Conservation (phyloP, 2,113 vertebrate species). For the Coptodon rendalli region DNA sequence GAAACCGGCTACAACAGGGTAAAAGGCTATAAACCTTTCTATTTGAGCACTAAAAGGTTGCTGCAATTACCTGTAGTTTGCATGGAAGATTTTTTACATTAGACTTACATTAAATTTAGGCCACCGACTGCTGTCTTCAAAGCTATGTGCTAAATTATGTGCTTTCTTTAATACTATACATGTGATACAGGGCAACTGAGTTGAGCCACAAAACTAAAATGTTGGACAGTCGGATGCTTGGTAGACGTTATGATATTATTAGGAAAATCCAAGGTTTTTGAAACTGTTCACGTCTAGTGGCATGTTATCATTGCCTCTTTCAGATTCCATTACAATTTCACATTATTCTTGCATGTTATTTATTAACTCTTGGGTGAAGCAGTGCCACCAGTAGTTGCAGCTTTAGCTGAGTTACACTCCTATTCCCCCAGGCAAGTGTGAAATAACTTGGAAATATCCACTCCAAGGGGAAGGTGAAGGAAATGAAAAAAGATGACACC, state of each 20-base stretch:
- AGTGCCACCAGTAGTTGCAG: slow-evolving; percentile 5
- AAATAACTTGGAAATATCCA: slow-evolving; percentile 40
- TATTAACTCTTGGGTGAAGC: slow-evolving; percentile 38
- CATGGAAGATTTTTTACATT: neutral
- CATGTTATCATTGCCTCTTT: slow-evolving; percentile 7
- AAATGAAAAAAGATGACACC: slow-evolving; percentile 20
- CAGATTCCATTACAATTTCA: slow-evolving; percentile 40
- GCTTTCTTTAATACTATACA: neutral
- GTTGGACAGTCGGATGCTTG: too few species aligned
- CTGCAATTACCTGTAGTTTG: neutral
- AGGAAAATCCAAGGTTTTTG: neutral
- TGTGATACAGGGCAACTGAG: neutral
- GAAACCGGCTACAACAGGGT: rapidly evolving
- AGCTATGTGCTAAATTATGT: neutral
- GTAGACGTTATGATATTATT: neutral
- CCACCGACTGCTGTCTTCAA: neutral
- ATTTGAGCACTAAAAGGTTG: neutral
- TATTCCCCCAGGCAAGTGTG: slow-evolving; percentile 30
- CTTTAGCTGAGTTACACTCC: slow-evolving; percentile 7
- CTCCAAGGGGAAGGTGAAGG: slow-evolving; percentile 20
- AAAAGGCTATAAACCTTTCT: neutral
- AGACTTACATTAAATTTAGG: neutral
- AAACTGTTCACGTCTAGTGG: neutral
- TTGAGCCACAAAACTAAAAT: neutral
- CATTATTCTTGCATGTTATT: slow-evolving; percentile 36